A percentile compares a stretch with the other conserved stretches of the same genome.
Conservation (phyloP, 1,140 invertebrate genomes). For the Meloidogyne chitwoodi region DNA sequence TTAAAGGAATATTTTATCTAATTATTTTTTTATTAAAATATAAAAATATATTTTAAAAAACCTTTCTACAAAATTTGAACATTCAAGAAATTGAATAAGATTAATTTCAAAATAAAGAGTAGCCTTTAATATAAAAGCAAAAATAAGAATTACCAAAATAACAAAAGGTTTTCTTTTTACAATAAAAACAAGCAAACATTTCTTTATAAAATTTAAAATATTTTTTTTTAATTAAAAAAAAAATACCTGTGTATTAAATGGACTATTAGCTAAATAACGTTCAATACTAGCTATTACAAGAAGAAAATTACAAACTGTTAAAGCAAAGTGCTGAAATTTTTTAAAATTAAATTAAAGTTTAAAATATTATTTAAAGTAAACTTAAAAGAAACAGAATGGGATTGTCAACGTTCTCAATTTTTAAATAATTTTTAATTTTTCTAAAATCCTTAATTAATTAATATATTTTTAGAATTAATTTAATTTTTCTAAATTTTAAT, state of each 20-base stretch:
- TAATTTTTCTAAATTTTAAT: too few relatives aligned
- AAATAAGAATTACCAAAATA: slow-evolving; percentile 26
- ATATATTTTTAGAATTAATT: too few relatives aligned
- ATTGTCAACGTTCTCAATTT: too few relatives aligned
- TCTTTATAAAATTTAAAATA: slow-evolving; percentile 13
- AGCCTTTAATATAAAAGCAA: slow-evolving; percentile 38
- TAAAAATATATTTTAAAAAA: too few relatives aligned
- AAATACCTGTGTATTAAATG: slow-evolving; percentile 32
- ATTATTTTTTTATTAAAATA: too few relatives aligned
- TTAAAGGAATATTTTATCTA: too few relatives aligned
- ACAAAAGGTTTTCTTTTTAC: slow-evolving; percentile 37
- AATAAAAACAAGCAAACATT: slow-evolving; percentile 40
- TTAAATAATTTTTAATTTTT: too few relatives aligned
- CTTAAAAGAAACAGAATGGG: too few relatives aligned
- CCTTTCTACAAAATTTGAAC: slow-evolving; percentile 22
- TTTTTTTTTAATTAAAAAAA: background rate
- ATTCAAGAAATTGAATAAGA: slow-evolving; percentile 14
- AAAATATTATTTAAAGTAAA: too few relatives aligned
- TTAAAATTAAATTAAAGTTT: too few relatives aligned
- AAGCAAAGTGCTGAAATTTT: slow-evolving; percentile 40
- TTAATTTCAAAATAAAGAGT: slow-evolving; percentile 43
- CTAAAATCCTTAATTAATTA: too few relatives aligned
- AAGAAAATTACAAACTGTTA: slow-evolving; percentile 50
- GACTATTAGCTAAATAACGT: slow-evolving; percentile 48
- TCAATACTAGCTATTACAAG: slow-evolving; percentile 46